Conservation (phyloP, 2,113 vertebrate species). For the Myrmecobius fasciatus region DNA sequence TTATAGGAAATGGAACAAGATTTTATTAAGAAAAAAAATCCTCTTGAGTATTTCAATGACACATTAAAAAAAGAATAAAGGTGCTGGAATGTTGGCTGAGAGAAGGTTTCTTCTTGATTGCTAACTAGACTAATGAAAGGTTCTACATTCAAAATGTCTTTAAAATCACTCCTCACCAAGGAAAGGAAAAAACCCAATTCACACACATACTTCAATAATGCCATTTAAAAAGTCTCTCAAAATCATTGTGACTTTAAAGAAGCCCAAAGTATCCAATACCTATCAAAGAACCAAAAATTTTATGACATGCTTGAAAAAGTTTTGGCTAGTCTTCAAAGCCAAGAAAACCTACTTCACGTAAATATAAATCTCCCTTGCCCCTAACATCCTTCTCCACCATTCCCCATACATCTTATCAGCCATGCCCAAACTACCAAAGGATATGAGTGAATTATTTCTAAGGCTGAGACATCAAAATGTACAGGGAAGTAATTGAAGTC, state of each 20-base stretch:
- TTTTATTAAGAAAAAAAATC: too few relatives aligned
- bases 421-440: not conserved
- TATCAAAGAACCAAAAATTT: conserved; percentile 31
- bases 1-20: too few relatives aligned
- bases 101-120: not conserved
- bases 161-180: not conserved
- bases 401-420: not conserved
- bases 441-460: not conserved
- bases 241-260: not conserved
- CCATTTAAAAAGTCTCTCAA: not conserved
- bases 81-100: not conserved
- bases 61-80: not conserved
- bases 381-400: conserved; percentile 2
- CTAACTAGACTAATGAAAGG: not conserved
- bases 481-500: not conserved
- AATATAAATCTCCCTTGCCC: conserved; percentile 11
- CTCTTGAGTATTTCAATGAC: too few relatives aligned
- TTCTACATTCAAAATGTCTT: not conserved
- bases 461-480: not conserved
- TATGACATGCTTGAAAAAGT: conserved; percentile 21
- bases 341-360: not conserved
- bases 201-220: not conserved
- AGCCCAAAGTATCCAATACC: conserved; percentile 45
- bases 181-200: not conserved
- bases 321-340: not conserved